Conservation (phyloP, 1,140 invertebrate species). For the Fopius arisanus region DNA sequence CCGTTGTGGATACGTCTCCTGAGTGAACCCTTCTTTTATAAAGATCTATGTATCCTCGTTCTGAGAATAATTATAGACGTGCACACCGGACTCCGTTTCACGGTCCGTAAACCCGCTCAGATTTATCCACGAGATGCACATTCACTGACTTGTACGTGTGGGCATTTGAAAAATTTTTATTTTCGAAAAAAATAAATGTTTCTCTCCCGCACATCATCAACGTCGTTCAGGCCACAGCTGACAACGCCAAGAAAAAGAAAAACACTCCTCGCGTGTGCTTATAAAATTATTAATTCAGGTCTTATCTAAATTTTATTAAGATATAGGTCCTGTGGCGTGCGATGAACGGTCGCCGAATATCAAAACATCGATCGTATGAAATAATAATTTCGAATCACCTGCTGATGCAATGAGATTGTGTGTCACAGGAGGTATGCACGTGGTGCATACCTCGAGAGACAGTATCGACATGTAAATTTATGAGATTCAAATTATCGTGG, state of each 20-base stretch:
- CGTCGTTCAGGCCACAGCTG: background rate
- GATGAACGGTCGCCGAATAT: background rate
- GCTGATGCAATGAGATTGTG: background rate
- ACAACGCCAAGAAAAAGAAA: background rate
- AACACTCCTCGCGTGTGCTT: background rate
- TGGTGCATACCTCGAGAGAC: background rate
- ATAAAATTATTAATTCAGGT: background rate
- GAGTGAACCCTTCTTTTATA: conserved; percentile 45
- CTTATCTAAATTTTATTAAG: background rate
- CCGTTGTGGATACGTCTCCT: conserved; percentile 36
- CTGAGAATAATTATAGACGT: conserved; percentile 53
- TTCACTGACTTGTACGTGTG: conserved; percentile 33
- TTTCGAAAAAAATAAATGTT: conserved; percentile 18
- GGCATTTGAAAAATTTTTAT: background rate
- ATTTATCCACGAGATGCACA: conserved; percentile 48
- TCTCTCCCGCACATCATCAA: conserved; percentile 21
- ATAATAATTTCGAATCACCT: conserved; percentile 3
- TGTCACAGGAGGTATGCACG: background rate
- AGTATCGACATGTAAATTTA: conserved; percentile 13
- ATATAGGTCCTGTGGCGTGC: background rate
- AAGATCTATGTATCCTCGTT: conserved; percentile 48
- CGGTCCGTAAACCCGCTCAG: conserved; percentile 45
- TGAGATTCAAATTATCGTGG: conserved; percentile 24
- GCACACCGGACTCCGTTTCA: conserved; percentile 16
- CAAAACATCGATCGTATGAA: background rate